Evolutionary conservation across 2,888 invertebrate genomes (phyloP), one percentile per base, ranked within the genome.

Genomic region (Caenorhabditis virilis): DNA sequence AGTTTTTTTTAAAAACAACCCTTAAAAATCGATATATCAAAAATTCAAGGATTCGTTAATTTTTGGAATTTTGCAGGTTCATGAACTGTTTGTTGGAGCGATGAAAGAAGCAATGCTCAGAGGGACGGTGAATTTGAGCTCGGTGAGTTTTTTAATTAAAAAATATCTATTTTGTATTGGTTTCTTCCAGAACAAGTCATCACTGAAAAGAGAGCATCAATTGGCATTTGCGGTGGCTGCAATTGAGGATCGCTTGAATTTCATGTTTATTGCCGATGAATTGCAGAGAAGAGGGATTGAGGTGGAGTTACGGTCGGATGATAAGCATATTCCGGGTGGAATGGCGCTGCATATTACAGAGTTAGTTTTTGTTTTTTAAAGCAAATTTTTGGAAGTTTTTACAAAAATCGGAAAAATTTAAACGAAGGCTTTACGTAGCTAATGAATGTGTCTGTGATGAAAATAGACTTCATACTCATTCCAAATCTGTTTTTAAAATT

Each of bases 201-300:
- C n/a, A 5, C 36, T n/a, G 4, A 23, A 23, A 23, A 43, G 46
- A 43, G 68, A 66, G 27, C 58, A 63, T 7, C 53, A 46, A n/a
- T 45, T 73, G 18, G 46, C 66, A 1, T 59, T 54, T 33, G 81
- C 79, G 13, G 58, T 81, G 18, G 73, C 79, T 0, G 64, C 69
- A 6, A 59, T 81, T 7, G 81, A 80, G 41, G 81, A 81, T 50
- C 66, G 79, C 0, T 41, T 81, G 6, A 57, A 70, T 13, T 77
- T 79, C 54, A 57, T 76, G 64, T 49, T 43, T 18, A 23, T 74
- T 9, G 49, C 68, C n/a, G 69, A 71, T 38, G 77, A 80, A 27
- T 65, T 81, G 41, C 57, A 69, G 33, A 73, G 59, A 47, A 56
- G 69, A 36, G 63, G 61, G n/a, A 69, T 80, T 26, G 54, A 49